These are phyloP conservation scores for Oostethus manadensis DNA, from an alignment of 2,113 vertebrate species.

Conservation along the genomic window DNA sequence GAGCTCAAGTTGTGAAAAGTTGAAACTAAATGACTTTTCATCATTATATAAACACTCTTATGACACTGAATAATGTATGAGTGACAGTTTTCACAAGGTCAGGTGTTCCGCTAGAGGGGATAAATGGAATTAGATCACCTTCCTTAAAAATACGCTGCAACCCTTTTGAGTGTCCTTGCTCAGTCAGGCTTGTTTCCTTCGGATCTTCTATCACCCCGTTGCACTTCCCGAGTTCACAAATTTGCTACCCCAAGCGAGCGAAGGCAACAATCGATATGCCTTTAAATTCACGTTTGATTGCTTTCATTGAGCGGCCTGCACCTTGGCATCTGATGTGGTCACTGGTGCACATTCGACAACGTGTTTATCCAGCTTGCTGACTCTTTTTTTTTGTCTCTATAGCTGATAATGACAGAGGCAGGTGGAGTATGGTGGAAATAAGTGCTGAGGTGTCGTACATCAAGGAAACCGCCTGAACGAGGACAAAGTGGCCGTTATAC, in stretches of 20 bases:
- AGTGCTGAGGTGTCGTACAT: slow-evolving; percentile 24
- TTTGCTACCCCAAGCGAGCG: slow-evolving; percentile 25
- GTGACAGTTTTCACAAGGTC: background rate
- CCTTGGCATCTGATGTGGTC: slow-evolving; percentile 32
- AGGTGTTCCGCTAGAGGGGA: background rate
- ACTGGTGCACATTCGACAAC: background rate
- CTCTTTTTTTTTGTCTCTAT: too few species aligned
- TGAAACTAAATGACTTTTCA: too few species aligned
- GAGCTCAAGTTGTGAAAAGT: too few species aligned
- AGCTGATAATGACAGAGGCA: slow-evolving; percentile 42
- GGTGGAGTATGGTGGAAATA: slow-evolving; percentile 23
- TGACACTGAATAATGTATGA: background rate
- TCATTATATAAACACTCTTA: too few species aligned
- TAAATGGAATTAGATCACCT: slow-evolving; percentile 4
- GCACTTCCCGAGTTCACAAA: slow-evolving; percentile 26
- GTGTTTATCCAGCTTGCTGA: too few species aligned
- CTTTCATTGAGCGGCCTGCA: slow-evolving; percentile 56
- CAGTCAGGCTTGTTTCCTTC: slow-evolving; percentile 23
- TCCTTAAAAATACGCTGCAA: slow-evolving; percentile 1
- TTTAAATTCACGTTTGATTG: slow-evolving; percentile 65
- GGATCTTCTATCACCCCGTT: slow-evolving; percentile 26
- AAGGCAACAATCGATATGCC: slow-evolving; percentile 45
- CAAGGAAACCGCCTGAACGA: slow-evolving; percentile 31
- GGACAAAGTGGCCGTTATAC: slow-evolving; percentile 14
- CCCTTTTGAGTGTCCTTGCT: slow-evolving; percentile 40